Base-by-base conservation (phyloP, 2,113 vertebrate genomes). In the Vanacampus margaritifer region DNA sequence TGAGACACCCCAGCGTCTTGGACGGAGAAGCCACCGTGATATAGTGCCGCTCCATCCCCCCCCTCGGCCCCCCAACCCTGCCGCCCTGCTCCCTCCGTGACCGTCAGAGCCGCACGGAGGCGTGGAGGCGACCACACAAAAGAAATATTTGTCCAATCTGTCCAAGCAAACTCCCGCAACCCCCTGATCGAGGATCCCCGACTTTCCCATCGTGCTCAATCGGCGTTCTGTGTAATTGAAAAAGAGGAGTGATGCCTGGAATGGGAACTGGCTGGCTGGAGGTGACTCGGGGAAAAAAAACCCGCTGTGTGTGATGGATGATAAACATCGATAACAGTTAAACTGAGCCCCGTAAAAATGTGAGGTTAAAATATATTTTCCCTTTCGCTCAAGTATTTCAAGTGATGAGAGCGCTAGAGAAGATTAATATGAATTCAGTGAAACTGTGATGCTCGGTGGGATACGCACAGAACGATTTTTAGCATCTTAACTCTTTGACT, bases 71-170 rank as follows among this genome's bases (percentile, higher is more conserved):
- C 26, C 26, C 26, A 24, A 24, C 50, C 50, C 8, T 9, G n/a
- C 51, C 23, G 23, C 23, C 24, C 13, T 1, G 58, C 58, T 61
- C 58, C 78, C 67, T 77, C 80, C 81, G 73, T 77, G 83, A 76
- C 85, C 89, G 90, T 89, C 84, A 82, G 82, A 82, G 76, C 71
- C 57, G 66, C 83, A 84, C 81, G 80, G 73, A 87, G 75, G 84
- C 74, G 21, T 86, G 86, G 84, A 85, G 79, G 86, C 72, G 16
- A 83, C 85, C 84, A 37, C 85, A 89, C 90, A 92, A 89, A 90
- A 76, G 86, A 89, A 88, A 90, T 91, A 90, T 93, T 93, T 92
- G 89, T 89, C 87, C 87, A 90, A 88, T 87, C 84, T 88, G 83
- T 90, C 87, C 88, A 89, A 89, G 89, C 90, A 88, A 86, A 87